phyloP scores from a whole-genome alignment of 2,113 vertebrate genomes.

The Manacus vitellinus region DNA sequence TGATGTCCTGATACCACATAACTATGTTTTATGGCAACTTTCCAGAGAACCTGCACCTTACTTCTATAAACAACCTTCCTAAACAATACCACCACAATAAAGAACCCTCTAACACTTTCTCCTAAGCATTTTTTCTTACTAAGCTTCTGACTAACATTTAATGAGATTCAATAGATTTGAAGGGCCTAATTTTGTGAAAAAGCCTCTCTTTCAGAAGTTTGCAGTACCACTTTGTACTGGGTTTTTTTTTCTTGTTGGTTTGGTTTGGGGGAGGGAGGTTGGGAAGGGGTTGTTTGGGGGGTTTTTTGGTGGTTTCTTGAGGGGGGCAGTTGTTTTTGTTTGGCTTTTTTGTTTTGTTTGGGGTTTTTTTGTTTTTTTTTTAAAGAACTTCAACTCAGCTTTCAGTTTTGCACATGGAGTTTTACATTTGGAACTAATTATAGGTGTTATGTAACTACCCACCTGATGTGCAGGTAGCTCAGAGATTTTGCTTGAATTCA shows the following conservation, averaged over 20 bases:
- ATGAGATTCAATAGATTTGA: neutral
- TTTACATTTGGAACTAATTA: neutral
- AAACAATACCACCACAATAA: rapidly evolving
- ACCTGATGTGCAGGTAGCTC: neutral
- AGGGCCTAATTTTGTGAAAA: neutral
- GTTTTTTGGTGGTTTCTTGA: no score
- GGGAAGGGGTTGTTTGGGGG: neutral
- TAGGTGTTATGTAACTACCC: neutral
- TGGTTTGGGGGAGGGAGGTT: no score
- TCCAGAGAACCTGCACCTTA: neutral
- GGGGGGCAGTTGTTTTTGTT: no score
- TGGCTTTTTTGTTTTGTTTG: no score
- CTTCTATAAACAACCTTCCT: neutral
- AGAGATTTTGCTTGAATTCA: neutral
- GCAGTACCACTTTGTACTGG: neutral
- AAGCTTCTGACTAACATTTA: neutral
- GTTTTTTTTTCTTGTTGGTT: no score
- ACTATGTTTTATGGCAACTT: neutral
- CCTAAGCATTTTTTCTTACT: neutral
- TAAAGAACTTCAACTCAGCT: neutral
- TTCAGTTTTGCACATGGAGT: neutral
- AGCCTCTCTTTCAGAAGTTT: neutral
- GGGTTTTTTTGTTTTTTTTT: neutral
- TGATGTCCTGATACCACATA: neutral
- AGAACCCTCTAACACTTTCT: neutral